Percentiles rank a stretch among this genome's conserved stretches.
phyloP scores from a whole-genome alignment of 1,140 invertebrate species.

The Pseudomyrmex pallidus region DNA sequence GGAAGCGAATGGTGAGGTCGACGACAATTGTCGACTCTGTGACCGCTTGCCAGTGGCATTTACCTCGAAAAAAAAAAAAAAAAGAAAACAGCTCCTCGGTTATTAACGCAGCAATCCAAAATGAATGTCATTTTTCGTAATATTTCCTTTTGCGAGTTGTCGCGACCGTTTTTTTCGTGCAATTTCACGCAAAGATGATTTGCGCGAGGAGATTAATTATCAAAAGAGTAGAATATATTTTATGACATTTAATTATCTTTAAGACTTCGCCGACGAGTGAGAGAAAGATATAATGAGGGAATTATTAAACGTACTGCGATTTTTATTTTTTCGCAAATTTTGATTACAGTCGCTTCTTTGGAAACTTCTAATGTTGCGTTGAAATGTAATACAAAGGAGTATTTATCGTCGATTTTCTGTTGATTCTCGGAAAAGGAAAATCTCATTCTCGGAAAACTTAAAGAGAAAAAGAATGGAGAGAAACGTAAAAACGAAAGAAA shows the following conservation, averaged over 20 bases:
- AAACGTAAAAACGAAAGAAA: not conserved
- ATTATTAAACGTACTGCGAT: not conserved
- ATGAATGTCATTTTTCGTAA: conserved; percentile 10
- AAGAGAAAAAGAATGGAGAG: not conserved
- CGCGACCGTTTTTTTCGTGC: not conserved
- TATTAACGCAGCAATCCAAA: not conserved
- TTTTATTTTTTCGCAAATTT: no score
- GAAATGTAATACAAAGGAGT: no score
- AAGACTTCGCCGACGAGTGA: not conserved
- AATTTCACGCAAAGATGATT: not conserved
- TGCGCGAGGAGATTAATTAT: not conserved
- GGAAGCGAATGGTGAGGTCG: not conserved
- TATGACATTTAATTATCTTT: not conserved
- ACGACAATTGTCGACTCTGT: conserved; percentile 14
- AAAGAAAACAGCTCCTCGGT: no score
- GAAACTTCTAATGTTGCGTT: no score
- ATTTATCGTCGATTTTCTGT: no score
- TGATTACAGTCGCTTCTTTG: no score
- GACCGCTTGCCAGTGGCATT: not conserved
- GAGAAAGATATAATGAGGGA: not conserved
- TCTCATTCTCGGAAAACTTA: not conserved
- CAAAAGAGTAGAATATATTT: not conserved
- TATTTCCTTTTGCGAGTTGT: not conserved
- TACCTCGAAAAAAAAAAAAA: not conserved
- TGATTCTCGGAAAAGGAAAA: no score